Base-by-base conservation (phyloP, 2,113 vertebrate genomes). In the Callopanchax toddi region DNA sequence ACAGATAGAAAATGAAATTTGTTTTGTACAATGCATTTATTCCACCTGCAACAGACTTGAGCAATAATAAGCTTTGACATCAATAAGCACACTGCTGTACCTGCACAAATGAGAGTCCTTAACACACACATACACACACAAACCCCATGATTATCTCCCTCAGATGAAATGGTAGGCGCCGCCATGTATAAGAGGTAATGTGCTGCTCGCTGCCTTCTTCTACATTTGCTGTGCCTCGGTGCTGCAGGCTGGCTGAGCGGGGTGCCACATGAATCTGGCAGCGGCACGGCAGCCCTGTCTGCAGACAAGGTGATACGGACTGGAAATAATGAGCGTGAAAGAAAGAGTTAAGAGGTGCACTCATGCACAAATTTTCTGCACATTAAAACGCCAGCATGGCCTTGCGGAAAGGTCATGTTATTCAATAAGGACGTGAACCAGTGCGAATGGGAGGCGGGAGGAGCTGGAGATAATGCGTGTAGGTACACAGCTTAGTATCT, bases 311-410 rank as follows among this genome's bases (percentile, higher is more conserved):
- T 87, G 85, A 87, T 87, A 81, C 78, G 86, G 83, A 85, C 83
- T 73, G 88, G 81, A 91, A 91, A 90, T 92, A 91, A 91, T 86
- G 83, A 84, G 84, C 79, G 76, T 91, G 83, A 88, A 87, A 87
- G 86, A 81, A 87, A 76, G 86, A 85, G 90, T 90, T 89, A 89
- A 89, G 85, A 77, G 86, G 79, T 60, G 84, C 88, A 80, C 79
- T 90, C 91, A 89, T 88, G 85, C 89, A 78, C 84, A 81, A 71
- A 89, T 87, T 86, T 84, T 84, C 85, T 79, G 81, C 84, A 71
- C 81, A 89, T 91, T 89, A 88, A 83, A 83, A 80, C 81, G 86
- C 62, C 65, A n/a, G 34, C 65, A 82, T 88, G 82, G 88, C 88
- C 83, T 90, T 76, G 81, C 58, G n/a, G 73, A 91, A 92, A 91